phyloP scores from a whole-genome alignment of 2,888 invertebrate genomes.

The Drosophila buzzatii region DNA sequence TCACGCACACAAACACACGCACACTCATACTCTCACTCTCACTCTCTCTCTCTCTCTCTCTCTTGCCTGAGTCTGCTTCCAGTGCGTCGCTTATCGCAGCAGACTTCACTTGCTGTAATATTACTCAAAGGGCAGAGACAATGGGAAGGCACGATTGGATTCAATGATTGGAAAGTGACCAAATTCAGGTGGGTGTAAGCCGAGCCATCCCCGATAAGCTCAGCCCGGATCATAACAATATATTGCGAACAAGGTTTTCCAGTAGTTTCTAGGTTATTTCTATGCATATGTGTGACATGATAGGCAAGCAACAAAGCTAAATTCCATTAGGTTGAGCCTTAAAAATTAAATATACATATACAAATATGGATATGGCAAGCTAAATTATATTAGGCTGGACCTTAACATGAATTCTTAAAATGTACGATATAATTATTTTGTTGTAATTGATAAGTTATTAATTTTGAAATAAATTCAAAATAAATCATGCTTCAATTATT shows the following conservation, averaged over 20 bases:
- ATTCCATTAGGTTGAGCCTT: slow-evolving; percentile 1
- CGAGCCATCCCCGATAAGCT: slow-evolving; percentile 47
- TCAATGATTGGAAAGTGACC: slow-evolving; percentile 37
- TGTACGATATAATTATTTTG: too few species aligned
- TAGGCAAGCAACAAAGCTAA: background rate
- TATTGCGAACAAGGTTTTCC: slow-evolving; percentile 46
- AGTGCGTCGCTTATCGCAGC: slow-evolving; percentile 44
- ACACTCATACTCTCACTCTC: background rate
- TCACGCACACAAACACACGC: background rate
- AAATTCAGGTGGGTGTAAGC: slow-evolving; percentile 58
- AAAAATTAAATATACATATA: background rate
- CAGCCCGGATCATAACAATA: slow-evolving; percentile 8
- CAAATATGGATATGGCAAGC: background rate
- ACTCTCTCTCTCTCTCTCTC: too few species aligned
- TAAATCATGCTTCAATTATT: too few species aligned
- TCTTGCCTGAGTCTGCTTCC: slow-evolving; percentile 11
- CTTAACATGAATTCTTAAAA: background rate
- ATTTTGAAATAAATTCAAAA: too few species aligned
- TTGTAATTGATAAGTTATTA: too few species aligned
- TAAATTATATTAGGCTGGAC: slow-evolving; percentile 5
- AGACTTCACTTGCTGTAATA: slow-evolving; percentile 45
- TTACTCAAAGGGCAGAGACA: slow-evolving; percentile 44
- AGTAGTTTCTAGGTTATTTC: slow-evolving; percentile 46
- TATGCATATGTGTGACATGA: background rate
- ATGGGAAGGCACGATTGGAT: slow-evolving; percentile 23